These are phyloP conservation scores for Wiebesia pumilae DNA, from an alignment of 1,140 invertebrate genomes.

Conservation along the genomic window DNA sequence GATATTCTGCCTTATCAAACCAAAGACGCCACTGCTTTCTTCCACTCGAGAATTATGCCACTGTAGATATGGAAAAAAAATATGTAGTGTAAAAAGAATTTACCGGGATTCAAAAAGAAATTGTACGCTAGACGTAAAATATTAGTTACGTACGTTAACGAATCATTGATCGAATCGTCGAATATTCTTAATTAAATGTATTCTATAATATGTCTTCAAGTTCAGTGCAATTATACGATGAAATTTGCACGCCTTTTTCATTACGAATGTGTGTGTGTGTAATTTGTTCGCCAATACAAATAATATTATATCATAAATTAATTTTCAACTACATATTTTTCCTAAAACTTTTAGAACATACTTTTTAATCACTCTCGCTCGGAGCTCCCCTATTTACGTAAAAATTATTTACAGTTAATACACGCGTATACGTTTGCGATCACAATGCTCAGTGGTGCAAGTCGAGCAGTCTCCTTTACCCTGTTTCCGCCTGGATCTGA, in stretches of 20 bases:
- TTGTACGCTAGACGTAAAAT: not conserved
- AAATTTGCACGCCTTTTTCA: conserved; percentile 43
- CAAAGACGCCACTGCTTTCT: conserved; percentile 18
- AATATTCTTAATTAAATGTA: conserved; percentile 12
- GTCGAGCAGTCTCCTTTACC: conserved; percentile 63
- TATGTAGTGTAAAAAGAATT: conserved; percentile 28
- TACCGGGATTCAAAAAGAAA: not conserved
- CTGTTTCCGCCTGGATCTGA: conserved; percentile 65
- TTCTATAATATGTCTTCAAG: no score
- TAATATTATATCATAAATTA: conserved; percentile 41
- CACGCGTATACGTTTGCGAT: conserved; percentile 73
- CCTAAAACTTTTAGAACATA: conserved; percentile 41
- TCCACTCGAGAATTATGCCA: conserved; percentile 3
- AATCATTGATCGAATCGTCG: not conserved
- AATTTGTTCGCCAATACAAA: conserved; percentile 38
- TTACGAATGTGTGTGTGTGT: conserved; percentile 33
- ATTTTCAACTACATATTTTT: conserved; percentile 39
- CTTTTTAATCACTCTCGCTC: conserved; percentile 37
- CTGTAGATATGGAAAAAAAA: conserved; percentile 24
- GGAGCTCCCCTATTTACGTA: conserved; percentile 54
- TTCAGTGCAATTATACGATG: conserved; percentile 10
- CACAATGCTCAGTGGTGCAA: conserved; percentile 70
- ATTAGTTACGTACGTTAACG: conserved; percentile 27
- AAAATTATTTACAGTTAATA: conserved; percentile 71
- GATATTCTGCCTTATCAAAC: conserved; percentile 13